Percentiles rank a stretch among this genome's conserved stretches.
Evolutionary conservation across 2,888 invertebrate genomes (phyloP).

Genomic region (Galerucella pusilla): DNA sequence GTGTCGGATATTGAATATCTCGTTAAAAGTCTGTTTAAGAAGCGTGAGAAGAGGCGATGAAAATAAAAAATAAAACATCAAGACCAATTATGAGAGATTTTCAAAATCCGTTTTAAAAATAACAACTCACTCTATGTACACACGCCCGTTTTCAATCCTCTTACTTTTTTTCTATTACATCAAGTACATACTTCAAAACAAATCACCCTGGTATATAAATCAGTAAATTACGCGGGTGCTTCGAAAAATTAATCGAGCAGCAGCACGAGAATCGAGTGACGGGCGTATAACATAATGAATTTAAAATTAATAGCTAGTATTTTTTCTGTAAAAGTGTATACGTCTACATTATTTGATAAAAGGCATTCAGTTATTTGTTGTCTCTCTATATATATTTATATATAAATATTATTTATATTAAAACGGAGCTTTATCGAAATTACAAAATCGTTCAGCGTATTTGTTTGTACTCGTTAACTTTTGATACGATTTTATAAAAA

Average conservation of each 20-base stretch:
- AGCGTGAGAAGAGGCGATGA: conserved; percentile 52
- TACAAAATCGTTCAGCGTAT: conserved; percentile 57
- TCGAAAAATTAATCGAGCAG: conserved; percentile 14
- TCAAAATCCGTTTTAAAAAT: conserved; percentile 58
- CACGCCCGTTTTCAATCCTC: conserved; percentile 23
- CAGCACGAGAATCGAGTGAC: conserved; percentile 13
- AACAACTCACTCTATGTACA: conserved; percentile 60
- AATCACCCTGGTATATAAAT: neutral
- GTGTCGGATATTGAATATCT: conserved; percentile 56
- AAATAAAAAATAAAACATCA: conserved; percentile 45
- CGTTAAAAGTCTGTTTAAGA: conserved; percentile 41
- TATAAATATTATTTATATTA: conserved; percentile 61
- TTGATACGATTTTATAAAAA: conserved; percentile 58
- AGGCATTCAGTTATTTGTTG: conserved; percentile 67
- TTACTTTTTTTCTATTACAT: neutral
- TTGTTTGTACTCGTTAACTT: conserved; percentile 55
- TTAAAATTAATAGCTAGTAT: conserved; percentile 62
- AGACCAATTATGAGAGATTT: conserved; percentile 48
- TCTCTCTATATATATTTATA: conserved; percentile 59
- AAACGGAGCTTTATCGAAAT: conserved; percentile 60
- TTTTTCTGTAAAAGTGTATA: conserved; percentile 65
- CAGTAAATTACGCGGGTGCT: neutral
- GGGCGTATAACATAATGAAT: conserved; percentile 50
- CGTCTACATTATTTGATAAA: conserved; percentile 66
- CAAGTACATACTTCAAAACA: neutral